A percentile compares a stretch with the other conserved stretches of the same genome.
Conservation (phyloP, 2,797 vertebrate genomes). For the Salmo trutta region DNA sequence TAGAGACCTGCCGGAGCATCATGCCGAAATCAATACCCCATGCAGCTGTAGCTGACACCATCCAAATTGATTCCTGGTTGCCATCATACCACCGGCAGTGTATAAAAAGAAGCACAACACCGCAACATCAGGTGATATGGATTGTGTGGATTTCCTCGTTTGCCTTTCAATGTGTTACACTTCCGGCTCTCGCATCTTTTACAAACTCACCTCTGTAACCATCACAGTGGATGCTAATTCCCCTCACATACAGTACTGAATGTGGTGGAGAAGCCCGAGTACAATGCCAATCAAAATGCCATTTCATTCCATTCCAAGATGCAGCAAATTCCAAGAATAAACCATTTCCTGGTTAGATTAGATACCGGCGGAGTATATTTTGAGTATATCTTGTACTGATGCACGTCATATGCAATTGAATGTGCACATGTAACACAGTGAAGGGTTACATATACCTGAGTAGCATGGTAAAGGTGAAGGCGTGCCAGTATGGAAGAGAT, state of each 20-base stretch:
- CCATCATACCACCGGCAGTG: constrained; percentile 57
- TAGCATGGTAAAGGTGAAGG: constrained; percentile 8
- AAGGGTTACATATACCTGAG: constrained; percentile 20
- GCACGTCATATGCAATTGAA: neutral
- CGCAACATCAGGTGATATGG: constrained; percentile 50
- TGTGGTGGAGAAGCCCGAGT: neutral
- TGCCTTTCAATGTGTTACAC: constrained; percentile 44
- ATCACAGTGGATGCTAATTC: constrained; percentile 1
- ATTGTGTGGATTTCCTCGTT: constrained; percentile 48
- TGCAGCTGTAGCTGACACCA: constrained; percentile 39
- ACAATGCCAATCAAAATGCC: constrained; percentile 22
- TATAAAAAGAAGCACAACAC: constrained; percentile 49
- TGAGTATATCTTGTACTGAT: constrained; percentile 40
- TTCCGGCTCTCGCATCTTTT: constrained; percentile 3
- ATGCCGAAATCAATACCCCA: constrained; percentile 59
- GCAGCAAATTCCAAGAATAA: constrained; percentile 15
- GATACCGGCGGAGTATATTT: constrained; percentile 3
- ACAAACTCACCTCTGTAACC: neutral
- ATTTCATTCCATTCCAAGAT: constrained; percentile 19
- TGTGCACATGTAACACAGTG: constrained; percentile 9
- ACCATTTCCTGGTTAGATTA: constrained; percentile 22
- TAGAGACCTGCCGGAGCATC: constrained; percentile 40
- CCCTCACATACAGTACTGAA: neutral
- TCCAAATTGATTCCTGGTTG: constrained; percentile 67
- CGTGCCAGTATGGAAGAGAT: constrained; percentile 30